These are phyloP conservation scores for Nyctibius grandis DNA, from an alignment of 2,797 vertebrate genomes.

Conservation along the genomic window DNA sequence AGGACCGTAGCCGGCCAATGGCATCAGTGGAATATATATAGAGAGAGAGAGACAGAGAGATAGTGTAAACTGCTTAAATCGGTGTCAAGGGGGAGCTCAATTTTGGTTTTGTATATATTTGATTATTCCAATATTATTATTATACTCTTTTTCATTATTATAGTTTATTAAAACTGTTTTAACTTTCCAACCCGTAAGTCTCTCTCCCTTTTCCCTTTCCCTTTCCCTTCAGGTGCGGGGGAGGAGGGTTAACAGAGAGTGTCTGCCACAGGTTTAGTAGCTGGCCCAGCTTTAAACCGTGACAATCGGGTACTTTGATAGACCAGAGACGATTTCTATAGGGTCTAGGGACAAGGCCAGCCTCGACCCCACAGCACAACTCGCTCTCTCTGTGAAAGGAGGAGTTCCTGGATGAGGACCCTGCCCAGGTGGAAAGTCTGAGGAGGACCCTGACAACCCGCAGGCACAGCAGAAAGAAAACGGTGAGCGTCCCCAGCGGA, in stretches of 20 bases:
- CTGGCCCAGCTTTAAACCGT: too few species aligned
- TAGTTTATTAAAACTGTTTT: too few species aligned
- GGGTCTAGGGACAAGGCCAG: neutral
- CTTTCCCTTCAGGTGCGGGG: too few species aligned
- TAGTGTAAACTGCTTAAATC: neutral
- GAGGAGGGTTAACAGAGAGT: too few species aligned
- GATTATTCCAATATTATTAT: too few species aligned
- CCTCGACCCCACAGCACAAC: accelerated
- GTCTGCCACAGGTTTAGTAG: too few species aligned
- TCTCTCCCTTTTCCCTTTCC: too few species aligned
- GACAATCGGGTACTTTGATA: accelerated
- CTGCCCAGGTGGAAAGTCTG: conserved; percentile 66
- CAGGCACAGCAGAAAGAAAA: accelerated
- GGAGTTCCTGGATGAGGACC: neutral
- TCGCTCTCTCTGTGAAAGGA: neutral
- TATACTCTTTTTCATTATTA: too few species aligned
- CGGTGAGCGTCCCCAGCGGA: accelerated
- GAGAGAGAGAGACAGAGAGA: too few species aligned
- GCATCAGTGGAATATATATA: accelerated
- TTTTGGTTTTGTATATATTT: too few species aligned
- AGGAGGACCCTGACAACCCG: accelerated
- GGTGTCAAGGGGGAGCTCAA: too few species aligned
- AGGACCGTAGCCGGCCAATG: accelerated
- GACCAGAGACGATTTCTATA: accelerated
- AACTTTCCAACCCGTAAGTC: too few species aligned